Evolutionary conservation across 2,113 vertebrate genomes (phyloP).

Genomic region (Otis tarda): DNA sequence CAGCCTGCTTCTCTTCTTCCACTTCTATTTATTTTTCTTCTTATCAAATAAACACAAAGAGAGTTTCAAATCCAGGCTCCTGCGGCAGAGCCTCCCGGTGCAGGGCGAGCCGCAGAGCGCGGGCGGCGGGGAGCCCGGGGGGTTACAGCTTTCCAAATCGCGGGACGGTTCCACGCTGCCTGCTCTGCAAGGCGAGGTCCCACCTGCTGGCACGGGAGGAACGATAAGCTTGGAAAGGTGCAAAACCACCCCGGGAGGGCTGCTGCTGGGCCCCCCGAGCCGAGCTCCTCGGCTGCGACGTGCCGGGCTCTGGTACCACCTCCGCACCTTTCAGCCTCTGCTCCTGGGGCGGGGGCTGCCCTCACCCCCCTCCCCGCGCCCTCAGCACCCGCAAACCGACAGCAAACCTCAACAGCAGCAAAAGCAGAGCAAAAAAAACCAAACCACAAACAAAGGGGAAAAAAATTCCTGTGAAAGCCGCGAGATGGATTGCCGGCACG

Average conservation of each 20-base stretch:
- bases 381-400: neutral
- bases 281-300: fast-evolving
- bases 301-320: too few relatives aligned
- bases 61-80: neutral
- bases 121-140: neutral
- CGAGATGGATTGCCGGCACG: fast-evolving
- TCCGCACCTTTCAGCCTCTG: neutral
- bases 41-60: neutral
- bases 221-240: neutral
- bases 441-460: too few relatives aligned
- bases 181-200: neutral
- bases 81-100: neutral
- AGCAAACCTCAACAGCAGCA: neutral
- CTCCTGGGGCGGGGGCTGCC: too few relatives aligned
- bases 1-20: neutral
- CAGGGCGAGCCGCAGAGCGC: neutral
- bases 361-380: neutral
- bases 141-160: neutral
- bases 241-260: neutral
- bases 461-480: neutral
- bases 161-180: neutral
- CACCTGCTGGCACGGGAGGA: fast-evolving
- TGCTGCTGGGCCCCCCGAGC: neutral
- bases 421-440: neutral
- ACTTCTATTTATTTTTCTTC: neutral